Base-by-base conservation (phyloP, 2,113 vertebrate genomes). In the Spermophilus dauricus region DNA sequence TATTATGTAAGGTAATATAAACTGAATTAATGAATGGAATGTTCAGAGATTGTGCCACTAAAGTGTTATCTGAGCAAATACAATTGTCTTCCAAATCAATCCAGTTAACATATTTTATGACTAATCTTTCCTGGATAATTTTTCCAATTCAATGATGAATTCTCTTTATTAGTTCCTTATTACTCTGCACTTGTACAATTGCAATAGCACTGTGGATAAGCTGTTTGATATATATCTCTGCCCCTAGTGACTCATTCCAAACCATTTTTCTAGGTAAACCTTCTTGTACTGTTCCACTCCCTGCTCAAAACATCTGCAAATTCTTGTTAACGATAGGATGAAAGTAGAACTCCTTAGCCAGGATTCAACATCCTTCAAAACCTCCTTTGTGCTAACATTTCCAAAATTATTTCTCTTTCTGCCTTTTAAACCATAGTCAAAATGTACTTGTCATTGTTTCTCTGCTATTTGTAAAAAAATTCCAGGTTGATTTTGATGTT, bases 51-150 rank as follows among this genome's bases (percentile, higher is more conserved):
- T 73, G 28, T 17, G 63, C 89, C 42, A 58, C 24, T 42, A n/a
- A 83, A 69, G 45, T 67, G 34, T 77, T 73, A 48, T 22, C 84
- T 92, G n/a, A 95, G 39, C 13, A 96, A 86, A 84, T 77, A 48
- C 26, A 53, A 88, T 82, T 69, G 75, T 26, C 78, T 95, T 89
- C 86, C 78, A 51, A 89, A 86, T 53, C 84, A 88, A 87, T 61
- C 72, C 45, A 53, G 67, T 67, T 77, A 78, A 67, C 34, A 86
- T 69, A 92, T 82, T 92, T 95, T 80, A 69, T 75, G 48, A n/a
- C 18, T 48, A 69, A 67, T 91, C 45, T 86, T 96, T 86, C 65
- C 91, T 93, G 34, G 69, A 65, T 56, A 89, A 93, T 86, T n/a
- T 89, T 70, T 92, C 51, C 37, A 83, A 76, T 75, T 95, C 69